Evolutionary conservation across 2,888 invertebrate species (phyloP).

Genomic region (Sarcophaga subvicina): DNA sequence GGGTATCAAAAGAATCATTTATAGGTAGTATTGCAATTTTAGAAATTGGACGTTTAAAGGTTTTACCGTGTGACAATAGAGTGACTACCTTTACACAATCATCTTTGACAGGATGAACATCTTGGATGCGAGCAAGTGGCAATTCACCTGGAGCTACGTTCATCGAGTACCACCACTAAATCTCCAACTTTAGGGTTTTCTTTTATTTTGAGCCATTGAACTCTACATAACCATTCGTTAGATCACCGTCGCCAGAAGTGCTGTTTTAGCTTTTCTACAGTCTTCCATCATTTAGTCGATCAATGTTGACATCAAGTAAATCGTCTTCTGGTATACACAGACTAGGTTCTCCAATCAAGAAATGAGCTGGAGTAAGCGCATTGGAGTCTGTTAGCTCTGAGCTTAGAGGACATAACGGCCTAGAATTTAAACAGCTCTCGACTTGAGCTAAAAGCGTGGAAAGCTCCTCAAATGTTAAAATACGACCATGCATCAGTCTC

Average conservation of each 20-base stretch:
- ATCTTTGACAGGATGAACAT: too few relatives aligned
- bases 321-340: constrained; percentile 40
- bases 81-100: not conserved
- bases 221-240: not conserved
- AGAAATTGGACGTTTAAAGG: not conserved
- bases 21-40: not conserved
- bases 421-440: constrained; percentile 54
- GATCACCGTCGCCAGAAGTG: constrained; percentile 66
- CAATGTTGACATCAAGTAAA: constrained; percentile 45
- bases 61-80: not conserved
- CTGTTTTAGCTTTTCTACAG: constrained; percentile 43
- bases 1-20: not conserved
- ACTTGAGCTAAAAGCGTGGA: constrained; percentile 50
- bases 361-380: constrained; percentile 53
- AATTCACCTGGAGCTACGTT: not conserved
- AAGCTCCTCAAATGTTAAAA: not conserved
- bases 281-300: constrained; percentile 52
- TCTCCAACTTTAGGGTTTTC: not conserved
- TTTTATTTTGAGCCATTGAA: not conserved
- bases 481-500: too few relatives aligned
- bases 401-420: constrained; percentile 47
- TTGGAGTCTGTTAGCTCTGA: constrained; percentile 25
- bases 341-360: constrained; percentile 47
- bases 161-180: constrained; percentile 7
- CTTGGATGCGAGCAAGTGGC: too few relatives aligned